Percentiles rank a stretch among this genome's conserved stretches.
phyloP scores from a whole-genome alignment of 2,113 vertebrate species.

The Bujurquina vittata region DNA sequence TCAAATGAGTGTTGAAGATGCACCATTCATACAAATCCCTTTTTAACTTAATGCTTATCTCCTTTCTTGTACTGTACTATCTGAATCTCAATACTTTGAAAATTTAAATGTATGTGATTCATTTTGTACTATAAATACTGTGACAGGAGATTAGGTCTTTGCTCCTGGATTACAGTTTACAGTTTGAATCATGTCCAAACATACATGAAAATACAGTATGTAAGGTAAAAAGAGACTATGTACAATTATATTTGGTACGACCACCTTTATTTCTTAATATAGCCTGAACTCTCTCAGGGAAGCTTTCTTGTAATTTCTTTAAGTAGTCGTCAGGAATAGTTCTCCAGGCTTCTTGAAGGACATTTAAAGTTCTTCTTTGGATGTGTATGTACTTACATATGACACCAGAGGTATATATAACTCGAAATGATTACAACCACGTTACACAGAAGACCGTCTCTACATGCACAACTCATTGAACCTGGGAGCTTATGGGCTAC shows the following conservation, averaged over 20 bases:
- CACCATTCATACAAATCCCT: slow-evolving; percentile 10
- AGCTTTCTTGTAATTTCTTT: background rate
- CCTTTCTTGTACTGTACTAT: background rate
- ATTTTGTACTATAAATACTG: background rate
- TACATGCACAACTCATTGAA: too few relatives aligned
- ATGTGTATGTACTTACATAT: background rate
- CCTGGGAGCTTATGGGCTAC: too few relatives aligned
- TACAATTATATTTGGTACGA: background rate
- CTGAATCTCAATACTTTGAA: background rate
- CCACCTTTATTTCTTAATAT: background rate
- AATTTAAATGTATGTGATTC: background rate
- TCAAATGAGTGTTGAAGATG: background rate
- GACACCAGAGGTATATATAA: too few relatives aligned
- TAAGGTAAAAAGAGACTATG: background rate
- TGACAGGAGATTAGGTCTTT: background rate
- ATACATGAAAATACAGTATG: background rate
- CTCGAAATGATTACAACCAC: too few relatives aligned
- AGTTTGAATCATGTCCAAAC: background rate
- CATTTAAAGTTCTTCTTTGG: background rate
- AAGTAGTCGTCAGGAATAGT: background rate
- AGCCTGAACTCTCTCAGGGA: background rate
- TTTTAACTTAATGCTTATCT: background rate
- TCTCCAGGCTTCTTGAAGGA: background rate
- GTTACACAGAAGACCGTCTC: too few relatives aligned
- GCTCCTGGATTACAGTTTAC: slow-evolving; percentile 4